Percentiles rank a stretch among this genome's conserved stretches.
Conservation (phyloP, 2,888 invertebrate genomes). For the Hemaris fuciformis region DNA sequence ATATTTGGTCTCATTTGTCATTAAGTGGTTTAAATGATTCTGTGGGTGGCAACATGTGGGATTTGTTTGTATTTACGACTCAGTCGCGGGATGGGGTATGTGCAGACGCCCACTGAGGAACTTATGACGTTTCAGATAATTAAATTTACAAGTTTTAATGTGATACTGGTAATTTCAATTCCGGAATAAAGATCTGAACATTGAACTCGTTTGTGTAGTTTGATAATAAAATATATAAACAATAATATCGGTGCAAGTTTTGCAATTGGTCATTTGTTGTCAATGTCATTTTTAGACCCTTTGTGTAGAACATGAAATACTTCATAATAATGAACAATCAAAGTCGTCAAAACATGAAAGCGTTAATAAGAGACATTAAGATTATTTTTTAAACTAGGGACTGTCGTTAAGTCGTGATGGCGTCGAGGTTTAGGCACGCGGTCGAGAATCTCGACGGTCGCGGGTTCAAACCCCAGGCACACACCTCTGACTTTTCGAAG, state of each 20-base stretch:
- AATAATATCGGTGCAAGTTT: neutral
- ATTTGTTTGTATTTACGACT: constrained; percentile 24
- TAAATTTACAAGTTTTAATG: neutral
- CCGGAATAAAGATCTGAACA: neutral
- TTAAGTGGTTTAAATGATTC: constrained; percentile 53
- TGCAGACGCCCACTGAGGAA: neutral
- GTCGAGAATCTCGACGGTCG: too few relatives aligned
- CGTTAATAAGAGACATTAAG: too few relatives aligned
- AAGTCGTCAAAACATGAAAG: too few relatives aligned
- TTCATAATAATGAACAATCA: too few relatives aligned
- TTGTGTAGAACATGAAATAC: too few relatives aligned
- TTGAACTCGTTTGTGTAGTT: neutral
- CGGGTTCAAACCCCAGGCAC: too few relatives aligned
- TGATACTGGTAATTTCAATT: neutral
- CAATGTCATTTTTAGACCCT: too few relatives aligned
- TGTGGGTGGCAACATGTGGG: constrained; percentile 63
- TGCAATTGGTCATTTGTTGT: too few relatives aligned
- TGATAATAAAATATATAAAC: neutral
- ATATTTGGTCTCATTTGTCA: constrained; percentile 77
- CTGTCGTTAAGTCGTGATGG: too few relatives aligned
- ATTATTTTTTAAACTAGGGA: too few relatives aligned
- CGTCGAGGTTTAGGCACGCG: too few relatives aligned
- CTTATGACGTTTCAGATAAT: neutral
- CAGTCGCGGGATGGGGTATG: neutral
- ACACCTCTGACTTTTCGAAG: too few relatives aligned